A percentile compares a stretch with the other conserved stretches of the same genome.
phyloP scores from a whole-genome alignment of 2,888 invertebrate genomes.

The Melikaiella ostensackeni region DNA sequence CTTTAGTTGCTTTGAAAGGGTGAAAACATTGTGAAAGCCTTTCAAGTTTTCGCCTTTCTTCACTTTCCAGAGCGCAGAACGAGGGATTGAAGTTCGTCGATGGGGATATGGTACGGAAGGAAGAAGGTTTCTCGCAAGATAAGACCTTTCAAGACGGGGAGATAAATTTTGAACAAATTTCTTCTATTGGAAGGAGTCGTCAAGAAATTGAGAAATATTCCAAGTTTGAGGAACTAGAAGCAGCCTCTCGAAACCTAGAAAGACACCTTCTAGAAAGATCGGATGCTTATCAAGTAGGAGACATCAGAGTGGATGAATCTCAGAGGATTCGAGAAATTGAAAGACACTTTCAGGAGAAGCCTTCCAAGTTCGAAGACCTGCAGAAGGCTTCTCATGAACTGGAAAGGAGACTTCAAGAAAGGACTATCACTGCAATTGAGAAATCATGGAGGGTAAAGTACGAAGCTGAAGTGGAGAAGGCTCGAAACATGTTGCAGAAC shows the following conservation, averaged over 20 bases:
- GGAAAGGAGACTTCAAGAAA: conserved; percentile 54
- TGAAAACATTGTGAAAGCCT: conserved; percentile 45
- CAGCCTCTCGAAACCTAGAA: conserved; percentile 68
- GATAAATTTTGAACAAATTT: conserved; percentile 35
- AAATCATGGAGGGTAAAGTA: conserved; percentile 21
- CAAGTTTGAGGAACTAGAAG: conserved; percentile 70
- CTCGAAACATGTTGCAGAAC: conserved; percentile 43
- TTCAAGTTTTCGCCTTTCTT: conserved; percentile 12
- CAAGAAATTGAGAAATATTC: conserved; percentile 59
- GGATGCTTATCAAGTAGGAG: conserved; percentile 40
- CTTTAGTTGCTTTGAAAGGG: conserved; percentile 23
- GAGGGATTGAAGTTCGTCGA: conserved; percentile 60
- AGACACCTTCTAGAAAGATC: conserved; percentile 59
- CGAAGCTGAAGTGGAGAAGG: conserved; percentile 23
- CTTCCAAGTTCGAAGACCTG: conserved; percentile 59
- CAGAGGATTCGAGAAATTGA: conserved; percentile 51
- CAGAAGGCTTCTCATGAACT: conserved; percentile 59
- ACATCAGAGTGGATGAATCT: conserved; percentile 17
- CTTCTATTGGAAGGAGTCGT: conserved; percentile 46
- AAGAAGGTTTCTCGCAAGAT: conserved; percentile 46
- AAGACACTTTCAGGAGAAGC: conserved; percentile 55
- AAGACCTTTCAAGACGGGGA: conserved; percentile 29
- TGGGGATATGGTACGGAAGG: conserved; percentile 21
- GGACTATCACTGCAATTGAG: conserved; percentile 21
- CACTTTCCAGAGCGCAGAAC: conserved; percentile 16